Evolutionary conservation across 1,140 invertebrate genomes (phyloP), one percentile per base, ranked within the genome.

Genomic region (Anastatus disparis): DNA sequence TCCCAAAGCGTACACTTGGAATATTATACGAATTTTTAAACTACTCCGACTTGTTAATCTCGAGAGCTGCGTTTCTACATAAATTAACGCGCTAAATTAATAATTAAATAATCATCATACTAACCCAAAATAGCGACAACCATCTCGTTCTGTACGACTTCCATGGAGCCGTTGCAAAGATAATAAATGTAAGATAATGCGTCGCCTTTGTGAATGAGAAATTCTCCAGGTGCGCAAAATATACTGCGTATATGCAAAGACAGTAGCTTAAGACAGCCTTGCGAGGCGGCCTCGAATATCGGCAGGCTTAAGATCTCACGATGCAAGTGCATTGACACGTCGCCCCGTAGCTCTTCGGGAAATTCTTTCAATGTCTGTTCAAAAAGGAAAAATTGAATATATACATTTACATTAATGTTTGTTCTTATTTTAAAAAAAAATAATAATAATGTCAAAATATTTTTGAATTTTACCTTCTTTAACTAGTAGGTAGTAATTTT

Each of bases 71-170:
- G n/a, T n/a, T n/a, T n/a, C n/a, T n/a, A n/a, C n/a, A n/a, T n/a
- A n/a, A n/a, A n/a, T n/a, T n/a, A n/a, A n/a, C n/a, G n/a, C n/a
- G n/a, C n/a, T n/a, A n/a, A n/a, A n/a, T n/a, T n/a, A n/a, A n/a
- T n/a, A n/a, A n/a, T n/a, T n/a, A n/a, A n/a, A n/a, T n/a, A n/a
- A n/a, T n/a, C n/a, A n/a, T n/a, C 10, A 0, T 44, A 48, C 71
- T 20, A 31, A 98, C 97, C 97, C 78, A 99, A 88, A 80, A 99
- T 99, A 52, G 97, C 97, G 20, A 99, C 97, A 53, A 99, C 97
- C 92, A 98, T 97, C 71, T 94, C 94, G 81, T 99, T 95, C 83
- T 98, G 97, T 70, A 99, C 93, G 40, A 99, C 97, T 87, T 99
- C 97, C 92, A 99, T 99, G 6, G 96, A 98, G 4, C 97, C 98